Percentiles rank a stretch among this genome's conserved stretches.
phyloP scores from a whole-genome alignment of 2,888 invertebrate species.

The Drosophila villosipedis region DNA sequence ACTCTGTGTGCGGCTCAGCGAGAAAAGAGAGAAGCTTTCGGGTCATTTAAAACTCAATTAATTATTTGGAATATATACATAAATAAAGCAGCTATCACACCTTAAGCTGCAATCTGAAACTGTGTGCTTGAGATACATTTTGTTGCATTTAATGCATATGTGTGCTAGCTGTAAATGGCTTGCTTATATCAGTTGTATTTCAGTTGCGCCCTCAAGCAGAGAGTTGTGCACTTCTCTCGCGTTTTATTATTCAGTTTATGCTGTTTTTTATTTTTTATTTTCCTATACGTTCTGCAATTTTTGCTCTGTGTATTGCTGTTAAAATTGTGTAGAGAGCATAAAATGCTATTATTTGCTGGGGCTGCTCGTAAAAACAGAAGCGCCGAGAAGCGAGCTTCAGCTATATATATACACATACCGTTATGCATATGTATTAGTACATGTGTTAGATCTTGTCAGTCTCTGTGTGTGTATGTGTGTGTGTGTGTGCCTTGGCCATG shows the following conservation, averaged over 20 bases:
- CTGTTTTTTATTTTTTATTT: conserved; percentile 9
- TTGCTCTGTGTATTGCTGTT: conserved; percentile 42
- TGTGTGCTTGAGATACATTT: not conserved
- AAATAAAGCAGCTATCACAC: not conserved
- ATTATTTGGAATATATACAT: not conserved
- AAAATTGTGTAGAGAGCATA: conserved; percentile 43
- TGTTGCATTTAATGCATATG: not conserved
- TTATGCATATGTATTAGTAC: conserved; percentile 6
- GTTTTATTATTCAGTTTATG: not conserved
- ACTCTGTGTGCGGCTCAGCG: conserved; percentile 27
- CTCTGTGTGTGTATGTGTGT: conserved; percentile 11
- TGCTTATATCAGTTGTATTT: not conserved
- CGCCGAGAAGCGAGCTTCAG: conserved; percentile 47
- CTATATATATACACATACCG: conserved; percentile 14
- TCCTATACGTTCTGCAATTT: conserved; percentile 15
- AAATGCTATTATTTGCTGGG: conserved; percentile 68
- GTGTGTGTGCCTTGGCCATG: conserved; percentile 44
- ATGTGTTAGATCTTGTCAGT: conserved; percentile 12
- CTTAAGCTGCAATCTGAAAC: conserved; percentile 15
- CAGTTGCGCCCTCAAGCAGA: not conserved
- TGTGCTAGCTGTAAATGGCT: not conserved
- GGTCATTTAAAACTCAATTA: conserved; percentile 24
- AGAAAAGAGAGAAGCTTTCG: conserved; percentile 17
- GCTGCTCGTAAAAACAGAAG: conserved; percentile 57
- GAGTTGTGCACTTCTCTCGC: conserved; percentile 6